Evolutionary conservation across 2,797 vertebrate species (phyloP), one percentile per base, ranked within the genome.

Genomic region (Xerus rutilus): DNA sequence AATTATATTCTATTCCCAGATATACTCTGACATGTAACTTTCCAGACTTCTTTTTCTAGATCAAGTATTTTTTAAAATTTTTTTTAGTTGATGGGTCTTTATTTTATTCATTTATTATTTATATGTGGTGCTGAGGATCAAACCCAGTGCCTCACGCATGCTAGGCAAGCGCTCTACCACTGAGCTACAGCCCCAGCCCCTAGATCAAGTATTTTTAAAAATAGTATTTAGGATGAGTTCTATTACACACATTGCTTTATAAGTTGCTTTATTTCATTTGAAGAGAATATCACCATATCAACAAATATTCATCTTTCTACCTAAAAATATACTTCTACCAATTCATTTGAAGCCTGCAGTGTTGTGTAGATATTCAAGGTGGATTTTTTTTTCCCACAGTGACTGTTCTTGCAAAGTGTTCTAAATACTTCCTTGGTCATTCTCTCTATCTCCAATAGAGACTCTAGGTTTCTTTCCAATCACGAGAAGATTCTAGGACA

Each of bases 391-490:
- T 62, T 47, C 73, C 54, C 59, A 72, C 52, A 49, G 65, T 67
- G 78, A 93, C 90, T 78, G 78, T 93, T 91, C 49, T 88, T 43
- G 67, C 13, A 89, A 35, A n/a, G 52, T 67, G 25, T 93, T 94
- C 52, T 74, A 73, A 91, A 64, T 86, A 28, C 4, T 21, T 76
- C n/a, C 67, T 89, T 54, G 57, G 67, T 91, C 25, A 77, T 54
- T 82, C 23, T 86, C 1, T 72, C 35, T 70, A 12, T 90, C 65
- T 91, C 25, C 45, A 72, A 0, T 43, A 77, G 25, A 92, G 11
- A 81, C 49, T 95, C 69, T 74, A 57, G n/a, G 8, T 84, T 95
- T 89, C 65, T 96, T 91, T 72, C 7, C 4, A 81, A 14, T 86
- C 39, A 69, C 39, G 59, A 65, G 52, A 65, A 93, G 67, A 81